Evolutionary conservation across 2,888 invertebrate genomes (phyloP).

Genomic region (Dastarcus helophoroides): DNA sequence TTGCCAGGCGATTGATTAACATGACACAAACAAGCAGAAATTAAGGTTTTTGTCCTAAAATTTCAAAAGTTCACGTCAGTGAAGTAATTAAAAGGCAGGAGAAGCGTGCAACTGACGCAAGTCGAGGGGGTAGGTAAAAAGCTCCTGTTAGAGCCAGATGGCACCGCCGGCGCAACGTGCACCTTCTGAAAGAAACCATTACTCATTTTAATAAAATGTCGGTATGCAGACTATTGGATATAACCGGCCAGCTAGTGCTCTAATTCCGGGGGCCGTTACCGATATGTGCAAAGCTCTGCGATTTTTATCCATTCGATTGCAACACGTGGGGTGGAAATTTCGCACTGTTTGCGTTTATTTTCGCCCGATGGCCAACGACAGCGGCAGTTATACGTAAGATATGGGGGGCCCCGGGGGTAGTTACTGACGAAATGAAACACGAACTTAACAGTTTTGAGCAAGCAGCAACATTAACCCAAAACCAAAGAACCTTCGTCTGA

Average conservation of each 20-base stretch:
- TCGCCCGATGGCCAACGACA: no score
- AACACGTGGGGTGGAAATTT: no score
- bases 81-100: slow-evolving; percentile 34
- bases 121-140: slow-evolving; percentile 25
- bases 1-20: slow-evolving; percentile 29
- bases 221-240: slow-evolving; percentile 30
- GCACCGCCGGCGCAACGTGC: slow-evolving; percentile 28
- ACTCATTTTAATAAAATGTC: slow-evolving; percentile 35
- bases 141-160: slow-evolving; percentile 33
- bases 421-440: no score
- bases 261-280: not conserved
- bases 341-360: no score
- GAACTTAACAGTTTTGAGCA: no score
- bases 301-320: no score
- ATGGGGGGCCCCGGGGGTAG: no score
- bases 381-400: no score
- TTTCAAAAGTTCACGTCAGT: slow-evolving; percentile 34
- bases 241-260: slow-evolving; percentile 14
- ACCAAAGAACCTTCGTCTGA: no score
- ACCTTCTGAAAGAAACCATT: slow-evolving; percentile 31
- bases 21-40: slow-evolving; percentile 34
- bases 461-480: no score
- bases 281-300: no score
- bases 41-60: slow-evolving; percentile 32
- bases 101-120: slow-evolving; percentile 30